phyloP scores from a whole-genome alignment of 2,113 vertebrate species.

The Smithornis capensis region DNA sequence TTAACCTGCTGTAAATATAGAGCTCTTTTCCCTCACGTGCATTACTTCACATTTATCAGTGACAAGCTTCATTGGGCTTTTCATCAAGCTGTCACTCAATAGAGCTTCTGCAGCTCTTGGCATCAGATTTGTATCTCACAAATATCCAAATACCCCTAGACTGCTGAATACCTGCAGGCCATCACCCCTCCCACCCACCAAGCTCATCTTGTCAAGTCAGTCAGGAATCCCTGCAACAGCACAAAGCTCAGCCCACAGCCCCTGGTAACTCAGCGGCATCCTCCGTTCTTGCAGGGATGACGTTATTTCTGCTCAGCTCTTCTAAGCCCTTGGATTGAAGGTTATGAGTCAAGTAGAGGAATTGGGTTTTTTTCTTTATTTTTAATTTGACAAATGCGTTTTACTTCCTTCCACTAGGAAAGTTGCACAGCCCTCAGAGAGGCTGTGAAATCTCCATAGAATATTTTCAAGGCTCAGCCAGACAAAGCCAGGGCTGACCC shows the following conservation, averaged over 20 bases:
- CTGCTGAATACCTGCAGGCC: background rate
- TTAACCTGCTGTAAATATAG: background rate
- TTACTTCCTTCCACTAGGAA: background rate
- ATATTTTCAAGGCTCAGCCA: background rate
- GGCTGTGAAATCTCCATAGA: background rate
- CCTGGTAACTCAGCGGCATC: background rate
- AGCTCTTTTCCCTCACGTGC: background rate
- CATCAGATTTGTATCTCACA: background rate
- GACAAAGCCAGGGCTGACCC: background rate
- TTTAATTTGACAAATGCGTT: background rate
- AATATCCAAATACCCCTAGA: fast-evolving
- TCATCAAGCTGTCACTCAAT: background rate
- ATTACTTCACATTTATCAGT: background rate
- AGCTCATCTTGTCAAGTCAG: background rate
- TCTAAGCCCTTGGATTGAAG: background rate
- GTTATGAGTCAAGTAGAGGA: background rate
- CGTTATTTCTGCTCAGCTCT: background rate
- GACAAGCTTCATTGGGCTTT: background rate
- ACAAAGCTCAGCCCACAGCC: fast-evolving
- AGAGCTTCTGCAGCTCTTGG: background rate
- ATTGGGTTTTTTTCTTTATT: background rate
- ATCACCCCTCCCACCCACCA: background rate
- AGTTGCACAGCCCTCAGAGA: background rate
- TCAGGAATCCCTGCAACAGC: background rate
- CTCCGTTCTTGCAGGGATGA: background rate